A percentile compares a stretch with the other conserved stretches of the same genome.
phyloP scores from a whole-genome alignment of 1,140 invertebrate species.

The Reticulitermes speratus region DNA sequence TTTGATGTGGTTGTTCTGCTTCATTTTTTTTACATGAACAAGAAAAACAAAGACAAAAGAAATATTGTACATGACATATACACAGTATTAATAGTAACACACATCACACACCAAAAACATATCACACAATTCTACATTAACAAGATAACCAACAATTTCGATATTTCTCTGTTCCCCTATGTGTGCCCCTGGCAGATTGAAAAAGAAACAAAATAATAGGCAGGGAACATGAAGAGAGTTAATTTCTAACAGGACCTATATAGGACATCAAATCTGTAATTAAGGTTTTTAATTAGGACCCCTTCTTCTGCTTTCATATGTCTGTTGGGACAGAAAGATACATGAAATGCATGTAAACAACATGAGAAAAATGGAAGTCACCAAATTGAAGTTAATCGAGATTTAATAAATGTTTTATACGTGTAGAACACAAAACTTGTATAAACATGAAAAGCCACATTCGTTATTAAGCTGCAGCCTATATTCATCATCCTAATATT shows the following conservation, averaged over 20 bases:
- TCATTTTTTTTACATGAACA: not conserved
- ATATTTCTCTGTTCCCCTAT: not conserved
- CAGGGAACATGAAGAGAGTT: not conserved
- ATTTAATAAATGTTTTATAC: no score
- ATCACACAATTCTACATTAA: constrained; percentile 1
- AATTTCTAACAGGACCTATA: not conserved
- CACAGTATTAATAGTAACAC: constrained; percentile 16
- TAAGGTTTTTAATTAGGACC: not conserved
- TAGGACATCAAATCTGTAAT: not conserved
- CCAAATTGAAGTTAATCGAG: no score
- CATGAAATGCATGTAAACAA: no score
- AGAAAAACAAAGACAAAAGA: constrained; percentile 15
- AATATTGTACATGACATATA: constrained; percentile 14
- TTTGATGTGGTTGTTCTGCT: constrained; percentile 4
- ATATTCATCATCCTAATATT: no score
- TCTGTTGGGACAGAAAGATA: constrained; percentile 11
- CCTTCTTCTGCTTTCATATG: not conserved
- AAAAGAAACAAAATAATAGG: not conserved
- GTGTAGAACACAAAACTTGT: no score
- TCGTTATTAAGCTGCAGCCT: no score
- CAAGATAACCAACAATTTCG: not conserved
- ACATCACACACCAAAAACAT: not conserved
- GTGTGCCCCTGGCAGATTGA: not conserved
- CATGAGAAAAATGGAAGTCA: no score
- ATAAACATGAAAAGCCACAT: no score